A percentile compares a stretch with the other conserved stretches of the same genome.
Conservation (phyloP, 2,113 vertebrate genomes). For the Nyctereutes procyonoides region DNA sequence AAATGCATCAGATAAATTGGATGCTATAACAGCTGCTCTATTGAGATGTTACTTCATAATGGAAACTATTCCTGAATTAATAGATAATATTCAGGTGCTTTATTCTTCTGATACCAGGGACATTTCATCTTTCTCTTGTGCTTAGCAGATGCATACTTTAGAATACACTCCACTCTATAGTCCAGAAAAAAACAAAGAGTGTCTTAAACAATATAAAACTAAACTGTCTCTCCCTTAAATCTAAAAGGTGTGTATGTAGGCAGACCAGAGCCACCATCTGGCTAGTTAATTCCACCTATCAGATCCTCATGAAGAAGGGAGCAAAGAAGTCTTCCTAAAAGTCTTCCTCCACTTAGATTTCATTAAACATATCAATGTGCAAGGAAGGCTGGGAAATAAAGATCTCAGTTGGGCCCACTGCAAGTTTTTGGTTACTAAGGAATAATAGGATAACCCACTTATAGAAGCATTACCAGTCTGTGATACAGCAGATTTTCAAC, state of each 20-base stretch:
- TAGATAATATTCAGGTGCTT: background rate
- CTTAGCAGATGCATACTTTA: background rate
- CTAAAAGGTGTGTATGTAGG: background rate
- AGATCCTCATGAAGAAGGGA: background rate
- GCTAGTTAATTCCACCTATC: background rate
- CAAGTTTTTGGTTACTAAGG: background rate
- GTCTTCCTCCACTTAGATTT: background rate
- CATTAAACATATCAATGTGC: background rate
- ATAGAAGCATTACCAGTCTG: background rate
- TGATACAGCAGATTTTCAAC: background rate
- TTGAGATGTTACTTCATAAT: constrained; percentile 23
- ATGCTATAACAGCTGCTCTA: constrained; percentile 57
- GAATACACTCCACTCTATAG: background rate
- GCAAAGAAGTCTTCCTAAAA: background rate
- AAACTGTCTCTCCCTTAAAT: background rate
- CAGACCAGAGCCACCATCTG: background rate
- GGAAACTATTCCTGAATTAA: background rate
- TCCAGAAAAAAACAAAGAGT: background rate
- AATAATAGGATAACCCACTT: background rate
- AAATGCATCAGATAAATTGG: constrained; percentile 54
- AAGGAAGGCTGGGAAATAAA: background rate
- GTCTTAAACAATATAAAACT: background rate
- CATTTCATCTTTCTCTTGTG: background rate
- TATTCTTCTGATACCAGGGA: constrained; percentile 22
- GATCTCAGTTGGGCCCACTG: background rate